A percentile compares a stretch with the other conserved stretches of the same genome.
phyloP scores from a whole-genome alignment of 2,888 invertebrate genomes.

The Adineta ricciae region DNA sequence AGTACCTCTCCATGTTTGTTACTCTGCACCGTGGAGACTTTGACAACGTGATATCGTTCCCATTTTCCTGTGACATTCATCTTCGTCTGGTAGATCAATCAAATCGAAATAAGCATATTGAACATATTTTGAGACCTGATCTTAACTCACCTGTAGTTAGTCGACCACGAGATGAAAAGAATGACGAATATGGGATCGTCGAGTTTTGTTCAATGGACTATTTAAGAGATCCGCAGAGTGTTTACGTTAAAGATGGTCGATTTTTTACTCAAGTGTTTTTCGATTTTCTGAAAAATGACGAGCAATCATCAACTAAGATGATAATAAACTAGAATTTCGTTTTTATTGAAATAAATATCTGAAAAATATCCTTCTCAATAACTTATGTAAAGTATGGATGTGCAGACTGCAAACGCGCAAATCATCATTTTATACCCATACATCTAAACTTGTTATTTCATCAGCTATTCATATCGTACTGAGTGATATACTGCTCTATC shows the following conservation, averaged over 20 bases:
- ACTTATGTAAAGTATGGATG: no score
- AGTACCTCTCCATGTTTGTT: neutral
- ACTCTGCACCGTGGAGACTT: neutral
- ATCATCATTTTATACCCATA: no score
- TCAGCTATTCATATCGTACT: no score
- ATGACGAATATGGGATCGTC: neutral
- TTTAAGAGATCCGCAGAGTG: neutral
- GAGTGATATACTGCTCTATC: no score
- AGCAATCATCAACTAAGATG: no score
- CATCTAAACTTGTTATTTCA: no score
- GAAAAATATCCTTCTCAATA: no score
- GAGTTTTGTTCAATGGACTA: neutral
- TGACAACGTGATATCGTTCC: neutral
- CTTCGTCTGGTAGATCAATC: neutral
- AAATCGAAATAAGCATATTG: neutral
- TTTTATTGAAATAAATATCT: no score
- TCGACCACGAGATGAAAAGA: neutral
- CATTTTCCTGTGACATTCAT: neutral
- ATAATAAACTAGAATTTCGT: no score
- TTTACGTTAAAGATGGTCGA: neutral
- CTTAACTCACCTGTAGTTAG: neutral
- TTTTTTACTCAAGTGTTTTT: no score
- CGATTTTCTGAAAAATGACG: neutral
- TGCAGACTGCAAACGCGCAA: no score
- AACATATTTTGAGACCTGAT: neutral